Evolutionary conservation across 2,888 invertebrate genomes (phyloP).

Genomic region (Lottia scabra): DNA sequence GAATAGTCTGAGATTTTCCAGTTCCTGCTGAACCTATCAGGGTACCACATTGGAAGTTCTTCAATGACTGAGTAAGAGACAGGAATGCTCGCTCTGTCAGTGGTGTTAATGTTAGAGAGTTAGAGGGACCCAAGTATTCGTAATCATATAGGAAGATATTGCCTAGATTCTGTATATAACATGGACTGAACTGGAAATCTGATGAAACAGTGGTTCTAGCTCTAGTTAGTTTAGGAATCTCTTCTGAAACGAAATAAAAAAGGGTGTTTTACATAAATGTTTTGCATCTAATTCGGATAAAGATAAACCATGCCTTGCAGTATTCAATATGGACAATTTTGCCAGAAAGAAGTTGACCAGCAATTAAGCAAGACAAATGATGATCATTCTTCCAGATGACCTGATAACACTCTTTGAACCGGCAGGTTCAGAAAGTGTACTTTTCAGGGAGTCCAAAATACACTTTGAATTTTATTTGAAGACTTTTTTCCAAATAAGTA

Average conservation of each 20-base stretch:
- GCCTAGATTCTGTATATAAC: conserved; percentile 62
- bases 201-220: conserved; percentile 60
- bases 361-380: not conserved
- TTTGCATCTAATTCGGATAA: no score
- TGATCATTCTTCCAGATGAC: not conserved
- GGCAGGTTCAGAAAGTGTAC: no score
- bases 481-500: no score
- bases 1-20: conserved; percentile 65
- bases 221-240: conserved; percentile 40
- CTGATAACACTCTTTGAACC: no score
- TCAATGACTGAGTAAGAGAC: conserved; percentile 61
- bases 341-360: not conserved
- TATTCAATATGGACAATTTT: not conserved
- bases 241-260: conserved; percentile 33
- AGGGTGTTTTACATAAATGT: no score
- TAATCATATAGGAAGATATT: conserved; percentile 62
- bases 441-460: no score
- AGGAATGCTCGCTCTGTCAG: conserved; percentile 64
- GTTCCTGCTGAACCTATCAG: conserved; percentile 62
- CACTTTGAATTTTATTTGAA: no score
- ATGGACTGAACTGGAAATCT: conserved; percentile 63
- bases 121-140: conserved; percentile 61
- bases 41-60: conserved; percentile 62
- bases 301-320: no score
- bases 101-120: conserved; percentile 59